These are phyloP conservation scores for Cochlearius cochlearius DNA, from an alignment of 2,113 vertebrate species.

Conservation along the genomic window DNA sequence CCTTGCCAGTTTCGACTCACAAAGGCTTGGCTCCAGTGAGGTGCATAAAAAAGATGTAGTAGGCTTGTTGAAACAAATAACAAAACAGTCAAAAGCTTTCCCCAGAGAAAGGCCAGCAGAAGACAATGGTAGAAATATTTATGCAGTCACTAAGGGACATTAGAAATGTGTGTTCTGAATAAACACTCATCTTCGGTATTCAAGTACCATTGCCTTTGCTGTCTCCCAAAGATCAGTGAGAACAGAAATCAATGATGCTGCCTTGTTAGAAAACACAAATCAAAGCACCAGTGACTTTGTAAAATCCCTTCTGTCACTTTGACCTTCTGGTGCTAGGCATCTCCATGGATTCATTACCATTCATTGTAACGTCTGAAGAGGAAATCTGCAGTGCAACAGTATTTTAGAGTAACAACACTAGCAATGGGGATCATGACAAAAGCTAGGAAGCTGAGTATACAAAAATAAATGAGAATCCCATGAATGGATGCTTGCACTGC, in stretches of 20 bases:
- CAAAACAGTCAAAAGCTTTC: neutral
- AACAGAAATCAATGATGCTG: constrained; percentile 64
- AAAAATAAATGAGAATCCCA: neutral
- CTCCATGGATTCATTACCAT: neutral
- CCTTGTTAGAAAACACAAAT: constrained; percentile 58
- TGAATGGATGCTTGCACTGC: neutral
- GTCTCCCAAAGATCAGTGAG: constrained; percentile 23
- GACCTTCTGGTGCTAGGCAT: constrained; percentile 43
- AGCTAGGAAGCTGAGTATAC: neutral
- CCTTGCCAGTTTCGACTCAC: neutral
- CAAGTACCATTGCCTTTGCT: neutral
- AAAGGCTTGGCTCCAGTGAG: neutral
- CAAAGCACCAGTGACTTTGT: constrained; percentile 50
- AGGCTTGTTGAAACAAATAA: constrained; percentile 15
- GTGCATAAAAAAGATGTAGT: neutral
- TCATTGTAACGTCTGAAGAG: neutral
- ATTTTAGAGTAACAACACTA: neutral
- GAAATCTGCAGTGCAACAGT: neutral
- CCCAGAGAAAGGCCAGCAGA: neutral
- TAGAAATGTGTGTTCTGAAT: constrained; percentile 23
- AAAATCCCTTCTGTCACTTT: constrained; percentile 40
- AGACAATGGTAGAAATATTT: constrained; percentile 16
- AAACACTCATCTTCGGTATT: constrained; percentile 23
- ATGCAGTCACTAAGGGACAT: neutral
- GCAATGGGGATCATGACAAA: neutral